Evolutionary conservation across 2,113 vertebrate species (phyloP).

Genomic region (Mohoua ochrocephala): DNA sequence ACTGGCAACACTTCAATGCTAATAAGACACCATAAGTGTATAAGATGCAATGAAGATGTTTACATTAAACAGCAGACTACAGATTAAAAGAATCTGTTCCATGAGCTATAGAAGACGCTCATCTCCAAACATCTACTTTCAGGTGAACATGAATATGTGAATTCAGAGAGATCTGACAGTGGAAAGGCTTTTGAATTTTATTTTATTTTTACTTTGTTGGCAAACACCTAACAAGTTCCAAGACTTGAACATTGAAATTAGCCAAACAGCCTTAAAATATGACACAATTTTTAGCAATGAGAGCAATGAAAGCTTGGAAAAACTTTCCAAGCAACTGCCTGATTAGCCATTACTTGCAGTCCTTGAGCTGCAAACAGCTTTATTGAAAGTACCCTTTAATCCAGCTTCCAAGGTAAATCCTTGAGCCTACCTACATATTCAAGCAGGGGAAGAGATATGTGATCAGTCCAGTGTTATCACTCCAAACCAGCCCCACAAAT

Average conservation of each 20-base stretch:
- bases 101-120: not conserved
- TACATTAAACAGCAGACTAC: conserved; percentile 55
- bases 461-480: not conserved
- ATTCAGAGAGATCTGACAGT: not conserved
- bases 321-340: not conserved
- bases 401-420: not conserved
- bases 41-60: conserved; percentile 55
- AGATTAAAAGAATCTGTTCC: conserved; percentile 18
- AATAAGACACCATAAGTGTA: conserved; percentile 54
- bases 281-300: not conserved
- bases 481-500: not conserved
- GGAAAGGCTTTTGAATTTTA: not conserved
- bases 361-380: not conserved
- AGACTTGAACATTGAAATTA: not conserved
- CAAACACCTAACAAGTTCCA: not conserved
- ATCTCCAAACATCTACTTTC: not conserved
- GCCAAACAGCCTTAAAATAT: not conserved
- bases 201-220: not conserved
- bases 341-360: not conserved
- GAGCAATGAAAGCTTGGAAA: not conserved
- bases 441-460: fast-evolving
- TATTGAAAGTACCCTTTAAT: not conserved
- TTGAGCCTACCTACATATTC: not conserved
- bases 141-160: not conserved
- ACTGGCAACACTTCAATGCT: conserved; percentile 48